Evolutionary conservation across 2,797 vertebrate species (phyloP), one percentile per base, ranked within the genome.

Genomic region (Diplodus sargus): DNA sequence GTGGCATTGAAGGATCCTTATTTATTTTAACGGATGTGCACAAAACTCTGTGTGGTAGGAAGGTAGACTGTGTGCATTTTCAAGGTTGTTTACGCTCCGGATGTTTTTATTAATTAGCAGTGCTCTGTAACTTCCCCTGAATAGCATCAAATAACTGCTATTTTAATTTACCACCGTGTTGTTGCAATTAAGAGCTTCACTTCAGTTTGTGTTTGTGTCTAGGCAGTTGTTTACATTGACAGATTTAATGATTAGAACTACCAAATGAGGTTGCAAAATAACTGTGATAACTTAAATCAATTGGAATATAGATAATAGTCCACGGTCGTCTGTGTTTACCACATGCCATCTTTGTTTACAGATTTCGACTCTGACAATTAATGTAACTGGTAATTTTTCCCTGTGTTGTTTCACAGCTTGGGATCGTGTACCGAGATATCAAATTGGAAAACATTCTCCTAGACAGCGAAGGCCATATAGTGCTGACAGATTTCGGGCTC

Each of bases 361-460:
- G 53, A 25, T 59, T 3, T 28, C 18, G 43, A 16, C 39, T 9
- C 4, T 22, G 48, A 49, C 14, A 22, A 45, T 66, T 16, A 67
- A 58, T 54, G 5, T 54, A 42, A 51, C 25, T 43, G 20, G 3
- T 53, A 25, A 23, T 42, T 58, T 73, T 69, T 58, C 8, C 42
- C 23, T 76, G 49, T 82, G 78, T 56, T 74, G 83, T 59, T 79
- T 52, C 84, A n/a, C 90, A 98, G 97, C 95, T 98, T 76, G 97
- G 97, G 65, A 97, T 98, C 77, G 96, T 98, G 70, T 98, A 98
- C 87, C 93, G 97, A 39, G 97, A 98, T 89, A 97, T 98, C 91
- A 98, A 98, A 86, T 92, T 98, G 90, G 97, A 98, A 89, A 98
- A 98, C 52, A 97, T 98, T 87, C 92, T 98, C 28, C 91, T 98